A percentile compares a stretch with the other conserved stretches of the same genome.
phyloP scores from a whole-genome alignment of 2,797 vertebrate genomes.

The Macrochelys suwanniensis region DNA sequence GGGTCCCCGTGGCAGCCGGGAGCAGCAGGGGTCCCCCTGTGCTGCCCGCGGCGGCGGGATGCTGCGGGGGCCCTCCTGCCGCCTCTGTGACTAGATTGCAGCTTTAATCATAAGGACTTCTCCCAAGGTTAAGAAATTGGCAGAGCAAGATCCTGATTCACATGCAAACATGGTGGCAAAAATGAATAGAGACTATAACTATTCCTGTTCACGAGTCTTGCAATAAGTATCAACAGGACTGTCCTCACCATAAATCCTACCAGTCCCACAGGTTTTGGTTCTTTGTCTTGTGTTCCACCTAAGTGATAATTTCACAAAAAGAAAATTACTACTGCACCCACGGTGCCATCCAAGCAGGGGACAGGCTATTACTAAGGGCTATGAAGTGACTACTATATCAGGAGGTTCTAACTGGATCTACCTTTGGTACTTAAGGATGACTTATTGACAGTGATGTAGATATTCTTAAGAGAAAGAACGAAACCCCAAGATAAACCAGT shows the following conservation, averaged over 20 bases:
- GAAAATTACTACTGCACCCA: too few relatives aligned
- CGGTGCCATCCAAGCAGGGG: neutral
- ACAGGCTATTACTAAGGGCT: neutral
- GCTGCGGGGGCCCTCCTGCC: too few relatives aligned
- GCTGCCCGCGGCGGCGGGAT: too few relatives aligned
- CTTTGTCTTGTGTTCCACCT: neutral
- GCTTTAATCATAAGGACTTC: neutral
- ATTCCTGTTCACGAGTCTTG: neutral
- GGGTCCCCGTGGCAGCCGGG: too few relatives aligned
- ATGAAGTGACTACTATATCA: neutral
- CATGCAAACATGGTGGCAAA: neutral
- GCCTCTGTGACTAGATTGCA: too few relatives aligned
- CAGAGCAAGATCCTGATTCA: neutral
- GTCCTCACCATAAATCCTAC: neutral
- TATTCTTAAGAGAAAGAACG: neutral
- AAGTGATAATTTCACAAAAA: neutral
- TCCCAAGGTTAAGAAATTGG: neutral
- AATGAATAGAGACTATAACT: neutral
- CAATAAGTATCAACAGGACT: neutral
- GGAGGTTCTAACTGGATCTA: neutral
- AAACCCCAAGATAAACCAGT: neutral
- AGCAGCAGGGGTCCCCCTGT: too few relatives aligned
- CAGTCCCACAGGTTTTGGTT: neutral
- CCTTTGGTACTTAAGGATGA: neutral
- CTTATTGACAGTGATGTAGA: neutral